Conservation (phyloP, 2,888 invertebrate species). For the Pterobdella sp. region DNA sequence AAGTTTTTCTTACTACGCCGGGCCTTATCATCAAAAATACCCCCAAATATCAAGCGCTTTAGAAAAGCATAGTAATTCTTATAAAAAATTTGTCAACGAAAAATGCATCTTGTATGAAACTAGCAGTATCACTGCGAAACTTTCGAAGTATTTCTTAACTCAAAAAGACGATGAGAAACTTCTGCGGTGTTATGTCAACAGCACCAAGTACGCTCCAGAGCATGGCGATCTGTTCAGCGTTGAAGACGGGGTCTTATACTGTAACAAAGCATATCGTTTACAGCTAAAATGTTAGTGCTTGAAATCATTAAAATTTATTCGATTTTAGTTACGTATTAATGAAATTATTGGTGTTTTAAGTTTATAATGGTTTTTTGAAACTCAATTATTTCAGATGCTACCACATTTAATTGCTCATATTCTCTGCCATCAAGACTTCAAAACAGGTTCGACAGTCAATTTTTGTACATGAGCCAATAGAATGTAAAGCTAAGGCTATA, state of each 20-base stretch:
- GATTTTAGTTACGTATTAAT: not conserved
- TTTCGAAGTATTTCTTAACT: not conserved
- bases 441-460: not conserved
- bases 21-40: no score
- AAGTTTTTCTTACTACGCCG: no score
- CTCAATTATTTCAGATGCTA: not conserved
- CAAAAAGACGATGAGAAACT: not conserved
- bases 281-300: not conserved
- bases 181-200: slow-evolving; percentile 3
- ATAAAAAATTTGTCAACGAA: no score
- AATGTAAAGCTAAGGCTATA: no score
- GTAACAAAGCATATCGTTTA: not conserved
- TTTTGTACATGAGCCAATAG: not conserved
- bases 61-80: no score
- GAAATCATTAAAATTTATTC: no score
- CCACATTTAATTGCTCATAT: not conserved
- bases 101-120: not conserved
- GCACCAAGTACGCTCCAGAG: not conserved
- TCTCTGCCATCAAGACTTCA: not conserved
- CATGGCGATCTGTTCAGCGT: not conserved
- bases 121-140: not conserved
- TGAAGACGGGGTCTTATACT: not conserved
- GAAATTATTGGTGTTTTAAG: not conserved
- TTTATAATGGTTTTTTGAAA: not conserved
- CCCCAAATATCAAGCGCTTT: no score